Evolutionary conservation across 2,888 invertebrate species (phyloP), one percentile per base, ranked within the genome.

Genomic region (Aspidapion aeneum): DNA sequence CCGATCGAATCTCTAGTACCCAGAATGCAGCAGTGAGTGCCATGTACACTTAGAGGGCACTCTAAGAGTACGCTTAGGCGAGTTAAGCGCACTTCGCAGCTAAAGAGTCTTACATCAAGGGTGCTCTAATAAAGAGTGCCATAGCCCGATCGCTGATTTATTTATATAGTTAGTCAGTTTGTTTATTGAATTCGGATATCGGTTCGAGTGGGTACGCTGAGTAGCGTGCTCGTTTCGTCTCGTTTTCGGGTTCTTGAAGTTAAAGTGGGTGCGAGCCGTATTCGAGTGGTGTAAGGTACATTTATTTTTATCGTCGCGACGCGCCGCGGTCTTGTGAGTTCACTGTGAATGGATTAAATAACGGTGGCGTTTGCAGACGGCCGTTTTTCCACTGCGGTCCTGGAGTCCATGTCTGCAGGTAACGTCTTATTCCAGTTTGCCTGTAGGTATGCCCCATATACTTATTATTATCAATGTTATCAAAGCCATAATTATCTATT

Each of bases 81-180:
- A 80, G 80, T 80, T 80, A 80, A 80, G 80, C 80, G 80, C 79
- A 77, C 80, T 80, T 80, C 77, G 79, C 75, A 75, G 78, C 77
- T 80, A 80, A 80, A 80, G 80, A 80, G 80, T 80, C 80, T 80
- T 80, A 80, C 79, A 80, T 80, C 79, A 80, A 80, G 79, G 75
- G 79, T 78, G 76, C 77, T 77, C 76, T 76, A n/a, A 72, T 77
- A 77, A 78, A 78, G 79, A 78, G 79, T 78, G 71, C 72, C 78
- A 79, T 78, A 78, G 78, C 79, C 78, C 80, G 80, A 80, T 80
- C 79, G 75, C 79, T 80, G 80, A 80, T 80, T 80, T 80, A 80
- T 80, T 80, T 80, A 80, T 80, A 80, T 80, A 80, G 80, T 80
- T 80, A 80, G 80, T 78, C 79, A 78, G 80, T 80, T 80, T 80